Percentiles rank a stretch among this genome's conserved stretches.
phyloP scores from a whole-genome alignment of 1,140 invertebrate species.

The Agrypnia vestita region DNA sequence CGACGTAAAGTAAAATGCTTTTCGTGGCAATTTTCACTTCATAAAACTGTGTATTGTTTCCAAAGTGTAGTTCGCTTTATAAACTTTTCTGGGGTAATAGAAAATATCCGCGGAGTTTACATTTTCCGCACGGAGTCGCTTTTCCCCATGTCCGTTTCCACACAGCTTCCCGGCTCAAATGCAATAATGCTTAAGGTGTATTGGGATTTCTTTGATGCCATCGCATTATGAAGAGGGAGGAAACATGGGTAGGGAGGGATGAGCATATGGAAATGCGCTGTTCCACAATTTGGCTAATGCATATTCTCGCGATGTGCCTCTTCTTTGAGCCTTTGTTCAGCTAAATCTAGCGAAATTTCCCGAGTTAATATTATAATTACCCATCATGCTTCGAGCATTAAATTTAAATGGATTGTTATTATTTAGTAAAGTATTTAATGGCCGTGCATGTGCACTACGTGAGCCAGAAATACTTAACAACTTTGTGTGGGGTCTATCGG shows the following conservation, averaged over 20 bases:
- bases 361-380: not conserved
- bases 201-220: conserved; percentile 35
- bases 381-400: no score
- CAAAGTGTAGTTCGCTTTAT: conserved; percentile 1
- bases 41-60: not conserved
- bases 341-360: not conserved
- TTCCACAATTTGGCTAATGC: conserved; percentile 41
- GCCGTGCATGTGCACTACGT: no score
- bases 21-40: not conserved
- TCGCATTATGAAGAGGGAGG: conserved; percentile 4
- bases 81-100: not conserved
- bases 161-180: not conserved
- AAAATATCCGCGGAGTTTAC: not conserved
- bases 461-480: no score
- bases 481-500: no score
- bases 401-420: no score
- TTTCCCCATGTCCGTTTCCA: not conserved
- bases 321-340: conserved; percentile 25
- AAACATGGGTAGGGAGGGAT: not conserved
- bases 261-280: conserved; percentile 27
- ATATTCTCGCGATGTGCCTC: conserved; percentile 13
- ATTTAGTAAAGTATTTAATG: no score
- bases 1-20: no score
- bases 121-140: conserved; percentile 20
- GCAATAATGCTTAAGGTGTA: conserved; percentile 33